phyloP scores from a whole-genome alignment of 2,888 invertebrate species.

The Poecilus cupreus region DNA sequence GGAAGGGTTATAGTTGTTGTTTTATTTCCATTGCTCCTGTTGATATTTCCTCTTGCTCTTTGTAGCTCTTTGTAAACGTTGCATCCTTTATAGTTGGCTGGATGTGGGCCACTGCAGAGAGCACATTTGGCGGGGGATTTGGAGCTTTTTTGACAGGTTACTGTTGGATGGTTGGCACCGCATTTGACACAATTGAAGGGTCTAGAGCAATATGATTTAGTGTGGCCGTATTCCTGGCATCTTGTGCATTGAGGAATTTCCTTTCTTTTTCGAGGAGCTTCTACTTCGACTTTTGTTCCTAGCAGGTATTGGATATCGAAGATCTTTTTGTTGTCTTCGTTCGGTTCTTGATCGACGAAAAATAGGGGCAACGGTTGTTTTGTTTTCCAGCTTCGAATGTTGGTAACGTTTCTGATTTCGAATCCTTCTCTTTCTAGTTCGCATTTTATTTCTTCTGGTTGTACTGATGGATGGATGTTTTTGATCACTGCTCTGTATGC shows the following conservation, averaged over 20 bases:
- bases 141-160: no score
- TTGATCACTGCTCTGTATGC: constrained; percentile 58
- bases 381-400: constrained; percentile 55
- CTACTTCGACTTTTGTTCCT: constrained; percentile 53
- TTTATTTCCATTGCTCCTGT: no score
- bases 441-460: constrained; percentile 37
- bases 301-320: constrained; percentile 54
- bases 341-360: constrained; percentile 61
- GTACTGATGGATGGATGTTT: constrained; percentile 56
- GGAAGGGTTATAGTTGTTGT: no score
- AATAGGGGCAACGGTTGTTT: constrained; percentile 60
- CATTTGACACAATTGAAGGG: constrained; percentile 62
- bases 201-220: constrained; percentile 62
- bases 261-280: constrained; percentile 54
- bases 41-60: no score
- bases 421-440: constrained; percentile 53
- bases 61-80: no score
- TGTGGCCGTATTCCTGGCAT: constrained; percentile 64
- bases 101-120: no score
- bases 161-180: no score
- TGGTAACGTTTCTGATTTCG: constrained; percentile 61
- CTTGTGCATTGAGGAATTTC: constrained; percentile 59
- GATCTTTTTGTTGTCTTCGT: constrained; percentile 59
- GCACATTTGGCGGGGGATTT: no score
- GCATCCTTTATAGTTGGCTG: no score